Evolutionary conservation across 1,140 invertebrate genomes (phyloP).

Genomic region (Pachypeltis micranthus): DNA sequence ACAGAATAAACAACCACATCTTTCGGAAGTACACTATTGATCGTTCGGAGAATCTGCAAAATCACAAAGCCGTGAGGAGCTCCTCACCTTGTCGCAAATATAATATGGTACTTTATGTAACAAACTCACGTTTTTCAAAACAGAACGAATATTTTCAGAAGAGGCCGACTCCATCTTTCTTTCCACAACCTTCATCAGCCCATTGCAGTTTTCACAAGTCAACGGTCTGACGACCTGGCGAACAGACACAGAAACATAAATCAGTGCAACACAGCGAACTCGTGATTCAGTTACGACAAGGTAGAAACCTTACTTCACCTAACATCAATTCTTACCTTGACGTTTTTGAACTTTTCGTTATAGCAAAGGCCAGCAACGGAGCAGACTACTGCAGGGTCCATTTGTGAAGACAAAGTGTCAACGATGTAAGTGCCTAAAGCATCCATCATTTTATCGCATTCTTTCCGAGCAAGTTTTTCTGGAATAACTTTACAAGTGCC

Average conservation of each 20-base stretch:
- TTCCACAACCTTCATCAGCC: conserved; percentile 5
- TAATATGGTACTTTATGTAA: too few species aligned
- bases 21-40: not conserved
- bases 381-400: conserved; percentile 54
- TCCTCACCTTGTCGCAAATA: too few species aligned
- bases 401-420: conserved; percentile 50
- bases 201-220: conserved; percentile 17
- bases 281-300: too few species aligned
- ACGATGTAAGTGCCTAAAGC: conserved; percentile 77
- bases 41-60: not conserved
- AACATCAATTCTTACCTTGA: not conserved
- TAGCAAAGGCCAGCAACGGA: conserved; percentile 81
- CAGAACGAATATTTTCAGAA: conserved; percentile 36
- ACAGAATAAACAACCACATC: too few species aligned
- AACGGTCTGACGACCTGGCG: not conserved
- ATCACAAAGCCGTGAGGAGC: too few species aligned
- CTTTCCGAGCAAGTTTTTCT: conserved; percentile 57
- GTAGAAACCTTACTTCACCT: too few species aligned
- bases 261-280: too few species aligned
- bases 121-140: conserved; percentile 40
- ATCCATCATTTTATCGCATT: conserved; percentile 70
- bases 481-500: conserved; percentile 70
- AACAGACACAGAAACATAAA: too few species aligned
- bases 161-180: conserved; percentile 17
- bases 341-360: conserved; percentile 36